These are phyloP conservation scores for Hemibagrus guttatus DNA, from an alignment of 2,797 vertebrate genomes.

Conservation along the genomic window DNA sequence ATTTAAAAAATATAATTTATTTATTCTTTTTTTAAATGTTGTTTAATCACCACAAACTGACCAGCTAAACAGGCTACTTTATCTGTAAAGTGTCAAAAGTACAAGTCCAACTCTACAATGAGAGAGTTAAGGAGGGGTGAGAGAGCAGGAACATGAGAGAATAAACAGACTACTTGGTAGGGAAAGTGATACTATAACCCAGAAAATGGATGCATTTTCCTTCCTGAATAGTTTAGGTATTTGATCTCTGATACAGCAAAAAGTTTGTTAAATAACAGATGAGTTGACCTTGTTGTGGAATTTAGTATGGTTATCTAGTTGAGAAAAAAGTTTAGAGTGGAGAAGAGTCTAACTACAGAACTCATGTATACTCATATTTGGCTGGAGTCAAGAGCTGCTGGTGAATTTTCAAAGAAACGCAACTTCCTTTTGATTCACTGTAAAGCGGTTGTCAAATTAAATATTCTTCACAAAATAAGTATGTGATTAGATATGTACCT, in stretches of 20 bases:
- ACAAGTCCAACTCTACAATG: neutral
- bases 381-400: neutral
- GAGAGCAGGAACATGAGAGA: neutral
- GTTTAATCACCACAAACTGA: neutral
- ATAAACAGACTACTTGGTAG: neutral
- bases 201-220: neutral
- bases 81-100: neutral
- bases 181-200: neutral
- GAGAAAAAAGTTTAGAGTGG: neutral
- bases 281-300: neutral
- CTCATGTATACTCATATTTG: neutral
- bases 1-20: neutral
- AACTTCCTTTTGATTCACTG: neutral
- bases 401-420: neutral
- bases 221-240: neutral
- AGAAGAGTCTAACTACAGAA: neutral
- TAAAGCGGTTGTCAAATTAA: neutral
- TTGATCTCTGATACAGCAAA: neutral
- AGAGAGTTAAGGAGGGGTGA: neutral
- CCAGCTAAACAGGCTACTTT: too few relatives aligned
- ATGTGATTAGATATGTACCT: neutral
- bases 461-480: neutral
- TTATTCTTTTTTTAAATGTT: neutral
- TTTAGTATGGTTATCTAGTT: neutral
- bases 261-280: neutral